Base-by-base conservation (phyloP, 1,140 invertebrate species). In the Andricus grossulariae region DNA sequence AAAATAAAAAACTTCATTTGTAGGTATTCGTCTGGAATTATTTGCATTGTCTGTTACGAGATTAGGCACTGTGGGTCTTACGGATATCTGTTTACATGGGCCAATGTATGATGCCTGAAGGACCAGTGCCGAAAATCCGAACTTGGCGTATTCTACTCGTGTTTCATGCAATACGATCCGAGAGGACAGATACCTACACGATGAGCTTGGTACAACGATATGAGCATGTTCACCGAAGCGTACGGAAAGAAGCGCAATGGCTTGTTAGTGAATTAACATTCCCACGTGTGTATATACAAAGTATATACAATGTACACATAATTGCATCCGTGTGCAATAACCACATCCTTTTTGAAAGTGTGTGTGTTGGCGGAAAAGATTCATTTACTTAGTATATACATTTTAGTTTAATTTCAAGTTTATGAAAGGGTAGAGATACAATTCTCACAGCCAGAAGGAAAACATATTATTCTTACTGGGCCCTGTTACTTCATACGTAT, bases 351-450 rank as follows among this genome's bases (percentile, higher is more conserved):
- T 66, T 8, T 39, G 57, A 66, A 25, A 39, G 57, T 66, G 60
- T 66, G n/a, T 66, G 60, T 66, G 60, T 66, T 66, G 60, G 60
- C 60, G 60, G 60, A 66, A 66, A 66, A 66, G 60, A 66, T 66
- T 66, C 25, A 66, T 66, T 66, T 66, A 66, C 32, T 39, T 66
- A n/a, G 13, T 39, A 32, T n/a, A 66, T 11, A 11, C 60, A 66
- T 66, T 66, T 66, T 66, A 66, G 25, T 66, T 66, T 66, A 66
- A 45, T 45, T 66, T 66, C 3, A 66, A 66, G 15, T 45, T 66
- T 66, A 66, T 66, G 60, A 66, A 66, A 66, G 25, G n/a, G 60
- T 32, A 66, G 60, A 66, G 5, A 39, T 66, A 66, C 19, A 66
- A 45, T 32, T 66, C 25, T 66, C 60, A 66, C 4, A 66, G 60